Evolutionary conservation across 2,797 vertebrate species (phyloP).

Genomic region (Cossypha dichroa): DNA sequence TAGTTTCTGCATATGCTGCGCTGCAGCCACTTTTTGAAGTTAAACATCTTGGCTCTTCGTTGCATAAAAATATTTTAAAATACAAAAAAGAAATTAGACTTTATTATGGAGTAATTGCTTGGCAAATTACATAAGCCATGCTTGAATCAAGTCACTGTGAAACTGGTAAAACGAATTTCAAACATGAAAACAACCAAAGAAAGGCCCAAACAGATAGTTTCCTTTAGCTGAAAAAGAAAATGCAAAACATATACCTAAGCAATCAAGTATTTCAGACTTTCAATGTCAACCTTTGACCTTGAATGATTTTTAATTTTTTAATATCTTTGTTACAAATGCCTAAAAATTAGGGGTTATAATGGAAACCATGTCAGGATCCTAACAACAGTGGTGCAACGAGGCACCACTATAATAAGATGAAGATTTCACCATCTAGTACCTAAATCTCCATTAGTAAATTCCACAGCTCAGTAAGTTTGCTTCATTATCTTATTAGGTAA

Average conservation of each 20-base stretch:
- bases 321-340: conserved; percentile 62
- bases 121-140: conserved; percentile 65
- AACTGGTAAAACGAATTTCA: conserved; percentile 50
- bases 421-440: conserved; percentile 86
- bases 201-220: conserved; percentile 7
- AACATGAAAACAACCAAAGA: conserved; percentile 37
- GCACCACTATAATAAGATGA: conserved; percentile 81
- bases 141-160: conserved; percentile 64
- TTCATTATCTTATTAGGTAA: conserved; percentile 88
- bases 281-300: conserved; percentile 58
- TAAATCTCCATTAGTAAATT: conserved; percentile 89
- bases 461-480: conserved; percentile 87
- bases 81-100: conserved; percentile 63
- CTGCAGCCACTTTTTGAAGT: conserved; percentile 48
- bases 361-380: conserved; percentile 58
- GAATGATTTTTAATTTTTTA: conserved; percentile 52
- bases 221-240: not conserved
- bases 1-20: conserved; percentile 51
- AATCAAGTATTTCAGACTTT: conserved; percentile 29
- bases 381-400: conserved; percentile 69
- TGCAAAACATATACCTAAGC: conserved; percentile 47
- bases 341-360: conserved; percentile 65
- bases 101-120: conserved; percentile 68
- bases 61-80: conserved; percentile 68
- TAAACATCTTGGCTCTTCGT: conserved; percentile 41